Base-by-base conservation (phyloP, 1,140 invertebrate genomes). In the Hermatobates lingyangjiaoensis region DNA sequence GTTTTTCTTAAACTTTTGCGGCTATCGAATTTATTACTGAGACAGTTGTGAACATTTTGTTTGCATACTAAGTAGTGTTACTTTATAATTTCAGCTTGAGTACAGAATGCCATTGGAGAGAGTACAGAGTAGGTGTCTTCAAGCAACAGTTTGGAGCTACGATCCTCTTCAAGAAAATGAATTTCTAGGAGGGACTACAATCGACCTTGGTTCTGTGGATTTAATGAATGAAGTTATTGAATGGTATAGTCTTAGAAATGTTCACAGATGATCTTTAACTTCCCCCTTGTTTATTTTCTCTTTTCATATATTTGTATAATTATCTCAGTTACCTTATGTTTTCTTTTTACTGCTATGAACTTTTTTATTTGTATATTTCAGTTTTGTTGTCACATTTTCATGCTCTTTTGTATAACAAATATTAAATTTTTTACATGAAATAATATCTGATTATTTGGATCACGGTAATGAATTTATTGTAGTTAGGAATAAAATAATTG, bases 141-240 rank as follows among this genome's bases (percentile, higher is more conserved):
- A 94, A 69, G 87, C 92, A 0, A 92, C 90, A 0, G 81, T 96
- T 15, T 95, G 91, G 91, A 86, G 89, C 64, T 85, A 93, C 63
- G 91, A 94, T 66, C 78, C 86, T 14, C 66, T 97, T n/a, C 88
- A 91, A 64, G 91, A 94, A 67, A 95, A 96, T 68, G 85, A 88
- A 66, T 91, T 94, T 66, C 71, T 95, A 0, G 92, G 92, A 26
- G 88, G 89, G 24, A 80, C 88, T 47, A 76, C 82, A 54, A 75
- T 95, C 55, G 79, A 79, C 2, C 64, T 92, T 1, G 69, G 68
- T 45, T 68, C 77, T 18, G 64, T 89, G 48, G 76, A 87, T 58
- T 66, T 93, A 38, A 73, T 73, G 0, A 74, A 76, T 55, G 89
- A 93, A 67, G 80, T 75, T 7, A 74, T 76, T 3, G 79, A 82